Evolutionary conservation across 2,113 vertebrate species (phyloP).

Genomic region (Albula glossodonta): DNA sequence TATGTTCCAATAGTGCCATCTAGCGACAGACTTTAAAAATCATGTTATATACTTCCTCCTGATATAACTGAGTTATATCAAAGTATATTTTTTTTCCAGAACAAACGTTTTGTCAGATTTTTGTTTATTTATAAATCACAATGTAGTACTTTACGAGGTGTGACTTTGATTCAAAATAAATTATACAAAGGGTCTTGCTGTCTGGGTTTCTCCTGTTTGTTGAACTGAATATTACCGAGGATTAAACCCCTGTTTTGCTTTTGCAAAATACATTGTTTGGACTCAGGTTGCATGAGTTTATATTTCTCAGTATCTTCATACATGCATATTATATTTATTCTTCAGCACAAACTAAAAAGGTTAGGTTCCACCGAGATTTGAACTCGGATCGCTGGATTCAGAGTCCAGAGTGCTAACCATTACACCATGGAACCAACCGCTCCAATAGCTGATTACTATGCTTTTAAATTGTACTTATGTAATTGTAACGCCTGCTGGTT

Average conservation of each 20-base stretch:
- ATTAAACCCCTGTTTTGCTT: no score
- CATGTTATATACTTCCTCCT: background rate
- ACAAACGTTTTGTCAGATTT: background rate
- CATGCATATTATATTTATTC: background rate
- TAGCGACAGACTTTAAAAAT: background rate
- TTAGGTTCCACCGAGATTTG: conserved; percentile 87
- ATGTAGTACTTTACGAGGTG: no score
- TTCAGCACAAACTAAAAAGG: background rate
- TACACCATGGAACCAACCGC: conserved; percentile 56
- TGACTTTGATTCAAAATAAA: no score
- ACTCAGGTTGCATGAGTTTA: background rate
- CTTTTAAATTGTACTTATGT: no score
- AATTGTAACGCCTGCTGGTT: no score
- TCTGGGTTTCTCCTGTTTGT: no score
- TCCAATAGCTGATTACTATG: no score
- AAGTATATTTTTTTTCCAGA: background rate
- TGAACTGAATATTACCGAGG: no score
- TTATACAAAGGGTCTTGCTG: no score
- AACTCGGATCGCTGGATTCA: conserved; percentile 95
- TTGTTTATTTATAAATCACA: background rate
- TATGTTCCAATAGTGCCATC: background rate
- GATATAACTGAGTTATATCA: background rate
- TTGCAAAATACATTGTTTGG: no score
- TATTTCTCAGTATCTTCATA: background rate
- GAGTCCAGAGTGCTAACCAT: conserved; percentile 96